phyloP scores from a whole-genome alignment of 2,888 invertebrate species.

The Drosophila ezoana region DNA sequence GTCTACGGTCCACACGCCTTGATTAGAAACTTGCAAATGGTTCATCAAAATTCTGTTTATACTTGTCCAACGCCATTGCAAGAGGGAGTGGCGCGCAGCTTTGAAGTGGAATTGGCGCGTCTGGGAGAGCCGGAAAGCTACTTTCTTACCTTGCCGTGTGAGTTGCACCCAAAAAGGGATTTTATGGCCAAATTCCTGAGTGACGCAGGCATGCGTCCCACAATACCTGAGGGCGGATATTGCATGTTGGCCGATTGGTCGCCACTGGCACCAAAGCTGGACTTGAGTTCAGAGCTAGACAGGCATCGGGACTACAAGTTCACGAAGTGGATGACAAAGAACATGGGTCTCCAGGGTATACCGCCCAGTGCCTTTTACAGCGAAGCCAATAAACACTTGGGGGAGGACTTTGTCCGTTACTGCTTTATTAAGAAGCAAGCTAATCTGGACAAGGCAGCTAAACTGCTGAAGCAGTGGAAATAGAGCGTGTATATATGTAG shows the following conservation, averaged over 20 bases:
- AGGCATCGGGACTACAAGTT: constrained; percentile 94
- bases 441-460: constrained; percentile 88
- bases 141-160: constrained; percentile 90
- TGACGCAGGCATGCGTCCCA: constrained; percentile 95
- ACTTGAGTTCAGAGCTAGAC: constrained; percentile 89
- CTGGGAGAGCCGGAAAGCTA: constrained; percentile 92
- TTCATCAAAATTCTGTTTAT: constrained; percentile 98
- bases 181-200: constrained; percentile 90
- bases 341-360: constrained; percentile 96
- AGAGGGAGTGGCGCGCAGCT: constrained; percentile 96
- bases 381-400: constrained; percentile 90
- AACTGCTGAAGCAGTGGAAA: constrained; percentile 88
- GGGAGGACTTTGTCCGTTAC: constrained; percentile 94
- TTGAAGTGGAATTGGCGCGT: constrained; percentile 93
- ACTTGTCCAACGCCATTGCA: constrained; percentile 95
- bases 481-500: too few species aligned
- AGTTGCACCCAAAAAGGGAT: constrained; percentile 92
- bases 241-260: constrained; percentile 98
- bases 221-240: constrained; percentile 98
- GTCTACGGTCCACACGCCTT: constrained; percentile 94
- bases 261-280: constrained; percentile 89
- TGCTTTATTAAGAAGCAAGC: constrained; percentile 97
- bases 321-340: constrained; percentile 97
- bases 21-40: constrained; percentile 92
- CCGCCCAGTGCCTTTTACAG: constrained; percentile 98